Conservation (phyloP, 2,797 vertebrate species). For the Siniperca obscura region DNA sequence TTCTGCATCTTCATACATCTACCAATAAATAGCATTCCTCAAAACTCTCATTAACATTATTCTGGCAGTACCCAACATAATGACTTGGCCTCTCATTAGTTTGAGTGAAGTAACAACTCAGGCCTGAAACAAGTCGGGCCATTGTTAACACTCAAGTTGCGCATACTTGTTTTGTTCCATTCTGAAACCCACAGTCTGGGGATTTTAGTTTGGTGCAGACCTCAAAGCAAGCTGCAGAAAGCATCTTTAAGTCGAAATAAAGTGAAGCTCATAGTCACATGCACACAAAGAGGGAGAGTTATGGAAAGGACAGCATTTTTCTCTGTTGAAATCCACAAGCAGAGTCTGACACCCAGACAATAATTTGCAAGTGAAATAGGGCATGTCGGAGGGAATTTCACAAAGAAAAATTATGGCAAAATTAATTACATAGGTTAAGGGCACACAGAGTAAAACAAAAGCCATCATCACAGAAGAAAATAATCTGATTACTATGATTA, state of each 20-base stretch:
- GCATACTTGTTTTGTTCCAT: slow-evolving; percentile 26
- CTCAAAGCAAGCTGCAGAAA: slow-evolving; percentile 24
- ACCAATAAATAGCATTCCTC: slow-evolving; percentile 32
- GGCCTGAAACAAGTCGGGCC: slow-evolving; percentile 32
- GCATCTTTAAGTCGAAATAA: slow-evolving; percentile 15
- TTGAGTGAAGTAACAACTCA: slow-evolving; percentile 52
- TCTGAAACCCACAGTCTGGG: slow-evolving; percentile 27
- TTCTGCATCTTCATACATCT: slow-evolving; percentile 1
- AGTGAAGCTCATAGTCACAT: slow-evolving; percentile 22
- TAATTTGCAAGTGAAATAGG: slow-evolving; percentile 74
- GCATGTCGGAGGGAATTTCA: slow-evolving; percentile 61
- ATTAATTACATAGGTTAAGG: slow-evolving; percentile 77
- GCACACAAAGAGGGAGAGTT: slow-evolving; percentile 8
- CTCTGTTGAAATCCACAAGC: slow-evolving; percentile 33
- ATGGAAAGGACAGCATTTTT: slow-evolving; percentile 28
- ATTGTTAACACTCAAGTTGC: slow-evolving; percentile 37
- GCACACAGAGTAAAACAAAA: slow-evolving; percentile 76
- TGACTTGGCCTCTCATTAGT: slow-evolving; percentile 66
- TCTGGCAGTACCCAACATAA: slow-evolving; percentile 51
- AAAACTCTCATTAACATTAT: slow-evolving; percentile 58
- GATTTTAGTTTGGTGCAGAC: slow-evolving; percentile 15
- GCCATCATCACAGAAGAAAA: slow-evolving; percentile 54
- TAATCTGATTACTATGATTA: slow-evolving; percentile 76
- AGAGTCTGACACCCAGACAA: slow-evolving; percentile 52
- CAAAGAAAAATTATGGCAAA: slow-evolving; percentile 65